A percentile compares a stretch with the other conserved stretches of the same genome.
These are phyloP conservation scores for Trogon melanurus DNA, from an alignment of 2,113 vertebrate genomes.

Conservation along the genomic window DNA sequence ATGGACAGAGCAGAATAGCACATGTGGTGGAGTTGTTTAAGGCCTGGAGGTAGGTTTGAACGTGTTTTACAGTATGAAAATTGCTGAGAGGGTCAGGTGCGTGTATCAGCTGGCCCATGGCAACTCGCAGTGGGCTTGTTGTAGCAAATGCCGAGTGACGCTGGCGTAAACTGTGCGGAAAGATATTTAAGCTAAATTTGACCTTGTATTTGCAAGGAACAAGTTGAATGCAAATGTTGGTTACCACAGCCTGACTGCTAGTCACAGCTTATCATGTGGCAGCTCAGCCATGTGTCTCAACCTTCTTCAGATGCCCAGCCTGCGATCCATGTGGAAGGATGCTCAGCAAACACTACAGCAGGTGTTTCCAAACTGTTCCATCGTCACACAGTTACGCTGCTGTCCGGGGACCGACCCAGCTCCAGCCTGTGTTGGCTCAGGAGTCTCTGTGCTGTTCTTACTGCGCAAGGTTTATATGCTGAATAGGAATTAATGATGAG, in stretches of 20 bases:
- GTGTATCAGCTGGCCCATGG: neutral
- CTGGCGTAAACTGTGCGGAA: neutral
- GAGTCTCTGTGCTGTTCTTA: neutral
- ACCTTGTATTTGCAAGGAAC: neutral
- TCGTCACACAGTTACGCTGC: accelerated
- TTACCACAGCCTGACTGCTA: neutral
- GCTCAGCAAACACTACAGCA: neutral
- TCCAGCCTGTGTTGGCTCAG: neutral
- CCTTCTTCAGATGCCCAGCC: neutral
- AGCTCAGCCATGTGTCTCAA: neutral
- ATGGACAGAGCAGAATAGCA: neutral
- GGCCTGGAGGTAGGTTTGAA: neutral
- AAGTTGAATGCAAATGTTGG: neutral
- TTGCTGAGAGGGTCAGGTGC: neutral
- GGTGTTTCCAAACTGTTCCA: neutral
- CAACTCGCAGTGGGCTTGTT: neutral
- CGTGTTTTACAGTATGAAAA: neutral
- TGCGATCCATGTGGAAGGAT: accelerated
- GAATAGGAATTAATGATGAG: neutral
- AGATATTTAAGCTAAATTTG: neutral
- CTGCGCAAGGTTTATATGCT: neutral
- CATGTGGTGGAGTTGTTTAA: neutral
- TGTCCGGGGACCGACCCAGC: neutral
- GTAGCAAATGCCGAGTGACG: neutral
- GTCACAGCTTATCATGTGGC: neutral